Conservation (phyloP, 2,797 vertebrate genomes). For the Rhinella marina region DNA sequence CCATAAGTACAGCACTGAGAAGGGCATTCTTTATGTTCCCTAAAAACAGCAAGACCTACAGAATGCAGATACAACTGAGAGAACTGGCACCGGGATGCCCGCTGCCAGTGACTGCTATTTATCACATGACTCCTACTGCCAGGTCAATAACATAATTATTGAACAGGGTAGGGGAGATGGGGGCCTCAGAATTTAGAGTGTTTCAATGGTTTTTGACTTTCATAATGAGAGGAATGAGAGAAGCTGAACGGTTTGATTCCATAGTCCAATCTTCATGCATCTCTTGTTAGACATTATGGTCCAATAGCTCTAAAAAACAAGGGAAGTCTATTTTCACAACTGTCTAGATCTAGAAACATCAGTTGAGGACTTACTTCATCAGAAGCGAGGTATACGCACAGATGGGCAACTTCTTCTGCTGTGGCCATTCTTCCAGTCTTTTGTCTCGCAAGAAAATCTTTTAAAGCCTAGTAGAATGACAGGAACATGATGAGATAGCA, state of each 20-base stretch:
- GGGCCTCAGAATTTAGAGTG: not conserved
- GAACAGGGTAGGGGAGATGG: not conserved
- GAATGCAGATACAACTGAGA: too few species aligned
- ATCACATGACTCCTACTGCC: not conserved
- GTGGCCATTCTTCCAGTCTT: constrained; percentile 90
- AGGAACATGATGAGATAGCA: not conserved
- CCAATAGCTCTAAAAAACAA: not conserved
- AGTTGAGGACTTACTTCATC: constrained; percentile 83
- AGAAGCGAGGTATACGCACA: constrained; percentile 94
- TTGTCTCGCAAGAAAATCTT: constrained; percentile 90
- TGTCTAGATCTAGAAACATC: not conserved
- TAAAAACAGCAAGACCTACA: too few species aligned
- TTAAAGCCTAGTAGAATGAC: constrained; percentile 77
- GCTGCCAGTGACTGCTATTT: too few species aligned
- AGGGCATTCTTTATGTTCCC: too few species aligned
- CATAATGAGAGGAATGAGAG: not conserved
- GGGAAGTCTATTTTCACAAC: not conserved
- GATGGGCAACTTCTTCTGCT: constrained; percentile 88
- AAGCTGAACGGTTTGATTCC: not conserved
- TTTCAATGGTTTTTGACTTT: not conserved
- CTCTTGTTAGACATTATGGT: not conserved
- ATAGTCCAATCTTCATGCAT: not conserved
- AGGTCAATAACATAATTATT: not conserved
- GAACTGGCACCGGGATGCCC: too few species aligned
- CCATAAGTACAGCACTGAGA: too few species aligned